Base-by-base conservation (phyloP, 2,797 vertebrate genomes). In the Cheirogaleus major region DNA sequence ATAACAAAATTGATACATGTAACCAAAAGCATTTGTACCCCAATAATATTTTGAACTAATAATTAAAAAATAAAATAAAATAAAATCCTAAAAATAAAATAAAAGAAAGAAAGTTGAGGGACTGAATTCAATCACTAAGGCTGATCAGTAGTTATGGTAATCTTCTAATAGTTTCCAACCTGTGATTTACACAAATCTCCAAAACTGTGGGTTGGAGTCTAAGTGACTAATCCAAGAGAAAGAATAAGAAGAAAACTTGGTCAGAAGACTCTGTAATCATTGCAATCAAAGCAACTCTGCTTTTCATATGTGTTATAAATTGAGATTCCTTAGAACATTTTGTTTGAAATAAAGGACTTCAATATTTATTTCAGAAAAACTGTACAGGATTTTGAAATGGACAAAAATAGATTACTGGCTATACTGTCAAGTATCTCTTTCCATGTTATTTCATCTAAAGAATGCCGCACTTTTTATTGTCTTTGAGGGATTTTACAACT, bases 281-380 rank as follows among this genome's bases (percentile, higher is more conserved):
- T 65, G 91, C 23, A 84, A 17, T 5, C 45, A 41, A 81, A 95
- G n/a, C 55, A 57, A 75, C 38, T 86, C 25, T 45, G n/a, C 7
- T 93, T 73, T 84, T 73, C 38, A 20, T 52, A 0, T 38, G 0
- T 52, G 10, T 45, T 87, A 87, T 80, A 35, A 72, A 75, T 52
- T 70, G 20, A 63, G 27, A 81, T 85, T 63, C 6, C 73, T 93
- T 35, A 89, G 85, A 93, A 89, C 15, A 80, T 90, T 72, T 52
- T 89, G 5, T 65, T 81, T 83, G 41, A 92, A 90, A 87, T 8
- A 52, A 84, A 91, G n/a, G 14, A 83, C 79, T 67, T 55, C 25
- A 92, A 69, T 69, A 73, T 59, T 78, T 75, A 75, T 45, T 11
- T 81, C 84, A 85, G 67, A 85, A 93, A 81, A 92, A 83, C 22